These are phyloP conservation scores for Chymomyza amoena DNA, from an alignment of 2,888 invertebrate genomes.

Conservation along the genomic window DNA sequence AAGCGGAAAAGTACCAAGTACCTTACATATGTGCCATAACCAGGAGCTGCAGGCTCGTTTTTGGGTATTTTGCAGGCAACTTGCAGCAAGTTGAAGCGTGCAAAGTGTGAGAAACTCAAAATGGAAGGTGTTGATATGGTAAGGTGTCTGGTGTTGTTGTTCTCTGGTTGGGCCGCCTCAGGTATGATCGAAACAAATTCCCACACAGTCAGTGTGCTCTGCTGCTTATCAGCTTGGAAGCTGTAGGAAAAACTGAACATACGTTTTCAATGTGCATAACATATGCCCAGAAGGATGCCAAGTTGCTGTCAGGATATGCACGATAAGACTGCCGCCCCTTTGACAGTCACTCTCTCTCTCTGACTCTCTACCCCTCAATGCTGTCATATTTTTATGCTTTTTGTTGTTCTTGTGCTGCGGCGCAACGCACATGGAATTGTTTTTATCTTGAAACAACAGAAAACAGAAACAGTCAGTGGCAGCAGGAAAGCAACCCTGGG, in stretches of 20 bases:
- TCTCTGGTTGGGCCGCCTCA: conserved; percentile 19
- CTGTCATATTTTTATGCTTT: conserved; percentile 2
- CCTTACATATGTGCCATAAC: conserved; percentile 36
- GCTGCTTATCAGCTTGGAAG: conserved; percentile 44
- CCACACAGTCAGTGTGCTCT: conserved; percentile 37
- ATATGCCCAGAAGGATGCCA: conserved; percentile 61
- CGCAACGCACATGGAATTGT: conserved; percentile 63
- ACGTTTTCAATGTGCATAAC: conserved; percentile 76
- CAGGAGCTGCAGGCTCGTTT: neutral
- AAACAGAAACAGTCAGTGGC: conserved; percentile 46
- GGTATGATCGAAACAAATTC: conserved; percentile 48
- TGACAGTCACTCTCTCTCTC: neutral
- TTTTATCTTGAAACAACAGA: conserved; percentile 73
- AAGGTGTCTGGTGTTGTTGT: neutral
- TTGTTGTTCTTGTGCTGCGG: conserved; percentile 28
- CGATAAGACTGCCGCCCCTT: neutral
- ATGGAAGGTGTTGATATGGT: neutral
- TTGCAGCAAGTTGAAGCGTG: conserved; percentile 6
- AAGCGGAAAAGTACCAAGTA: conserved; percentile 49
- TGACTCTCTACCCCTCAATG: conserved; percentile 9
- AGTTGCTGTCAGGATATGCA: neutral
- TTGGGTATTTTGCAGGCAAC: neutral
- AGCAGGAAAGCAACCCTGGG: conserved; percentile 34
- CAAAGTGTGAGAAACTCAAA: conserved; percentile 54
- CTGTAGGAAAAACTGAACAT: conserved; percentile 68